Evolutionary conservation across 1,140 invertebrate species (phyloP), one percentile per base, ranked within the genome.

Genomic region (Zaprionus davidi): DNA sequence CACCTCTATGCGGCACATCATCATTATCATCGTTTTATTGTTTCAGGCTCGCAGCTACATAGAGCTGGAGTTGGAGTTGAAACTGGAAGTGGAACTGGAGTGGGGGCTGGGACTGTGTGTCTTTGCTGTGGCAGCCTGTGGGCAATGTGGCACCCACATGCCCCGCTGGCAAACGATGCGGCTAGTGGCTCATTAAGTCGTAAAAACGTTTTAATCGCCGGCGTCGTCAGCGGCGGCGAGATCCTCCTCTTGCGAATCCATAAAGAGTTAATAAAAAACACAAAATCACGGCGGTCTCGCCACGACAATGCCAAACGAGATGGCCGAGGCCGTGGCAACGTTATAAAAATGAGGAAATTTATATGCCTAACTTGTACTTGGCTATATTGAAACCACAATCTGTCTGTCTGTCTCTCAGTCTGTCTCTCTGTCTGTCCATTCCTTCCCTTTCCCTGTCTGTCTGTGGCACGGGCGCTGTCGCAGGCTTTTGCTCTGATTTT

Each of bases 261-360:
- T 90, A 90, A 88, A 88, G 84, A 88, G 84, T 88, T 90, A 88
- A 88, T 88, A 88, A 88, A 88, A 87, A 84, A 81, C 81, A 84
- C 71, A 80, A 90, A 88, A 88, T 88, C 85, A 84, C 81, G 78
- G 66, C 84, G 69, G 69, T 77, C 73, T 67, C 59, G 34, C 55
- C 7, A 58, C 38, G 71, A 69, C 83, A 71, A 69, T 79, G 60
- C 12, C 74, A 41, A 75, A 41, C 63, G 55, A 49, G 56, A 64
- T n/a, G 36, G 31, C 31, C 15, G 38, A 15, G 17, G n/a, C 38
- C 11, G 31, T 15, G 38, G 13, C 53, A 60, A 41, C 69, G 75
- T 74, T 88, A 77, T 88, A 90, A 88, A 88, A 88, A 90, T 81
- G 49, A 90, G 70, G 53, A 84, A 90, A 88, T 90, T 84, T 88